Evolutionary conservation across 2,888 invertebrate genomes (phyloP).

Genomic region (Diplazon laetatorius): DNA sequence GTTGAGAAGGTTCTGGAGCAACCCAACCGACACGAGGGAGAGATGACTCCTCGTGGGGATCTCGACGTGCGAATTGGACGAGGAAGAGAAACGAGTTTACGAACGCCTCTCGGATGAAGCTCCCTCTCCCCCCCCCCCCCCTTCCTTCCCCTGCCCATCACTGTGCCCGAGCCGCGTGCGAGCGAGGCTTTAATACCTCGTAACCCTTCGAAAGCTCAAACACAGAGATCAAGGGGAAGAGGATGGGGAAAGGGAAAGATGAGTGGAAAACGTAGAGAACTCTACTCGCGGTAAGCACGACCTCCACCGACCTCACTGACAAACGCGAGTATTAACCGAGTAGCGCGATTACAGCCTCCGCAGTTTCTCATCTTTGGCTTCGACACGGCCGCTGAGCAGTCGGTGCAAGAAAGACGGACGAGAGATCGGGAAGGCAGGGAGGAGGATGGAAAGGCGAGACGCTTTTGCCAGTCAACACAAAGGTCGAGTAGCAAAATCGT

Average conservation of each 20-base stretch:
- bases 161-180: no score
- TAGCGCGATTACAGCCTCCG: constrained; percentile 49
- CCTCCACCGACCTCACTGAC: constrained; percentile 36
- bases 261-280: no score
- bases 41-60: neutral
- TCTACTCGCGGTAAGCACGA: constrained; percentile 41
- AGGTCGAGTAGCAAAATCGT: no score
- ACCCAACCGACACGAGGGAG: constrained; percentile 23
- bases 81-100: constrained; percentile 28
- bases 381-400: constrained; percentile 46
- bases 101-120: no score
- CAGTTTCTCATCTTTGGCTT: constrained; percentile 2
- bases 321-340: constrained; percentile 45
- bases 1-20: constrained; percentile 45
- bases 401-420: no score
- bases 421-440: no score
- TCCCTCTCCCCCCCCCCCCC: no score
- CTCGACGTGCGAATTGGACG: constrained; percentile 26
- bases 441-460: no score
- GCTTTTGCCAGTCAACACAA: no score
- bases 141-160: no score
- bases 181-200: constrained; percentile 44
- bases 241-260: no score
- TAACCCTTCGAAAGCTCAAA: constrained; percentile 47
- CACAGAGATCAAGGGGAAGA: constrained; percentile 22